Evolutionary conservation across 2,113 vertebrate species (phyloP).

Genomic region (Tachysurus vachellii): DNA sequence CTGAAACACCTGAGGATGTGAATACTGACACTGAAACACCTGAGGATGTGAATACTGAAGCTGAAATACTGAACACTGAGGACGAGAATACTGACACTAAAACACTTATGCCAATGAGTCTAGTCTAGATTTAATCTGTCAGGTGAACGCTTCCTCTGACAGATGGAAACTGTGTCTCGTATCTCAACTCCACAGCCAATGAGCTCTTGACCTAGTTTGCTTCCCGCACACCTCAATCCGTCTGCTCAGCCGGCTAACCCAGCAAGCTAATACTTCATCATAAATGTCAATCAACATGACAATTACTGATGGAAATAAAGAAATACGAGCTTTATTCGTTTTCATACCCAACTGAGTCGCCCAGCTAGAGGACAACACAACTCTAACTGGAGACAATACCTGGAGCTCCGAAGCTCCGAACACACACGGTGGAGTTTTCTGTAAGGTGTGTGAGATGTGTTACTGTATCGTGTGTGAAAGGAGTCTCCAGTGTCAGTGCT

Average conservation of each 20-base stretch:
- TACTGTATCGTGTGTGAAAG: too few relatives aligned
- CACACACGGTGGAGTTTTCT: not conserved
- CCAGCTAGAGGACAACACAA: not conserved
- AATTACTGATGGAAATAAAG: constrained; percentile 12
- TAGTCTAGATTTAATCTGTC: not conserved
- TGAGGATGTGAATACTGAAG: too few relatives aligned
- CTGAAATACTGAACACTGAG: not conserved
- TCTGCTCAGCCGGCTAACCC: not conserved
- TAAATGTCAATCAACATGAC: not conserved
- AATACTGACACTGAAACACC: too few relatives aligned
- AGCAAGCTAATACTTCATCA: constrained; percentile 2
- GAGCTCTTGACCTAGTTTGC: constrained; percentile 2
- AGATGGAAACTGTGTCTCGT: not conserved
- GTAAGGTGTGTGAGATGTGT: too few relatives aligned
- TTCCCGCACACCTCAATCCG: not conserved
- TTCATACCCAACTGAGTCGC: not conserved
- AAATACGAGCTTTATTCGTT: not conserved
- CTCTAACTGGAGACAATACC: too few relatives aligned
- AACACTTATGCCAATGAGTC: too few relatives aligned
- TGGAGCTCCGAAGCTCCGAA: not conserved
- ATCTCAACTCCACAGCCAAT: not conserved
- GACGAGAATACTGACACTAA: not conserved
- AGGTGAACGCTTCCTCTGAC: not conserved
- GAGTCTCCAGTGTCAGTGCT: too few relatives aligned
- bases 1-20: too few relatives aligned